Base-by-base conservation (phyloP, 2,888 invertebrate species). In the Drosophila acutilabella region DNA sequence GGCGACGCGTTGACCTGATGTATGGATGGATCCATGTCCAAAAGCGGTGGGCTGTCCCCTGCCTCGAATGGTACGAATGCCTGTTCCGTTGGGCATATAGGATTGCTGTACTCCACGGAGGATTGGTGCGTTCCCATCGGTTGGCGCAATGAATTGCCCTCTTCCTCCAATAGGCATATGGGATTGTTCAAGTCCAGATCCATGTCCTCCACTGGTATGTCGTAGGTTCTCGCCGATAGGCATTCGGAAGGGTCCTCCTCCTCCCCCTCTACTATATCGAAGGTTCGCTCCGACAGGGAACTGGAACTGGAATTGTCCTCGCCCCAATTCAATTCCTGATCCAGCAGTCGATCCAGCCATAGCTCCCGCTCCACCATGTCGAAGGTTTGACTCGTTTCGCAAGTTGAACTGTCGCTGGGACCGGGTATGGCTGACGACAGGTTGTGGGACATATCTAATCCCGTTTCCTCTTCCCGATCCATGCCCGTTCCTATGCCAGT, bases 11-110 rank as follows among this genome's bases (percentile, higher is more conserved):
- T 52, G 2, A 36, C 23, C 11, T 33, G 36, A 11, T 50, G 14
- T 1, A 62, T 30, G 4, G 53, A 18, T 14, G 69, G 30, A 58
- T 79, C 71, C 77, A 76, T 77, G 20, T 77, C 45, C 14, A 75
- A 14, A 0, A 74, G 42, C 10, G 78, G 18, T 18, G 4, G 14
- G 30, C 30, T 58, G 10, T 40, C 30, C 41, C 13, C 20, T 13
- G 18, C 11, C n/a, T 42, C 2, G 30, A 6, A 14, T 30, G 11
- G 11, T 11, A 14, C 36, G 40, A 52, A 11, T 13, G 23, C 14
- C 7, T 18, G 13, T 6, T n/a, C n/a, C 4, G 14, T 13, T 30
- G 11, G 16, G 30, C 8, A 30, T 8, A 8, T 30, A 6, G 8
- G 30, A 30, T 8, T 30, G 30, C 5, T 26, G 26, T 26, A 2